Conservation (phyloP, 2,888 invertebrate genomes). For the Sminthurinus aureus region DNA sequence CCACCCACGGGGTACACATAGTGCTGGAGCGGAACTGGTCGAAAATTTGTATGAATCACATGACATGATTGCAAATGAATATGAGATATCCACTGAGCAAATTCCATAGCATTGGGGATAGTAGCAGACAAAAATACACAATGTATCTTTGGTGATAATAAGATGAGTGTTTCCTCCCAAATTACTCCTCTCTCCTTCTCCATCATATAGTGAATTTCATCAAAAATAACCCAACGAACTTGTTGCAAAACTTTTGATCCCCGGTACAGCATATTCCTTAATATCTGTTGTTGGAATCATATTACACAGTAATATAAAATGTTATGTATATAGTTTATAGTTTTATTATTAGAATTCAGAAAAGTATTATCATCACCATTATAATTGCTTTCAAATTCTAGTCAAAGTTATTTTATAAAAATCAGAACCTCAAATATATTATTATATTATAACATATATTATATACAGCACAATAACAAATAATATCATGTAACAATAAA, state of each 20-base stretch:
- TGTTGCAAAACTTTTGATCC: constrained; percentile 99
- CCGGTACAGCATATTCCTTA: constrained; percentile 97
- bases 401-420: not conserved
- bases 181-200: constrained; percentile 99
- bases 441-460: not conserved
- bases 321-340: not conserved
- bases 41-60: constrained; percentile 97
- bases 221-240: constrained; percentile 99
- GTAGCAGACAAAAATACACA: constrained; percentile 99
- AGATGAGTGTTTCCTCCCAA: constrained; percentile 98
- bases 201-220: constrained; percentile 99
- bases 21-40: constrained; percentile 97
- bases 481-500: too few species aligned
- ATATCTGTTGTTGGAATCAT: constrained; percentile 71
- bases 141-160: constrained; percentile 96
- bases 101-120: constrained; percentile 98
- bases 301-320: not conserved
- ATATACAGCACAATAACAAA: constrained; percentile 61
- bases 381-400: too few species aligned
- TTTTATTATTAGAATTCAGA: not conserved
- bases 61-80: constrained; percentile 97
- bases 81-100: constrained; percentile 92
- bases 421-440: not conserved
- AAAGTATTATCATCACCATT: too few species aligned
- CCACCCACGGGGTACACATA: constrained; percentile 97